Percentiles rank a stretch among this genome's conserved stretches.
Evolutionary conservation across 2,113 vertebrate genomes (phyloP).

Genomic region (Tragulus kanchil): DNA sequence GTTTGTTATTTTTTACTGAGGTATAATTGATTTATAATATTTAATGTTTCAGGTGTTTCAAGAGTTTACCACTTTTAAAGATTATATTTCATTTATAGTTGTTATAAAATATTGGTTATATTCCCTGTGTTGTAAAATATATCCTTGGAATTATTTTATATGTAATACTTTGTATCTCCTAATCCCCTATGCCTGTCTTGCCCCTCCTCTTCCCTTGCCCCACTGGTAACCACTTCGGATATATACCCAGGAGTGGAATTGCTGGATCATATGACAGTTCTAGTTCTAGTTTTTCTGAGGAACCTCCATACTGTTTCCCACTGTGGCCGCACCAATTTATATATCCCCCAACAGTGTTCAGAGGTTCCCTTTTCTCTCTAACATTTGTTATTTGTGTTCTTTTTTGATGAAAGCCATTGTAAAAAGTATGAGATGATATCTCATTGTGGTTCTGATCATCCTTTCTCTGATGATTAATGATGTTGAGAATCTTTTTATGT

Average conservation of each 20-base stretch:
- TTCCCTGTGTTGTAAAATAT: neutral
- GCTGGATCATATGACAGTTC: neutral
- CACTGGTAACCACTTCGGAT: neutral
- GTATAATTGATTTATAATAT: neutral
- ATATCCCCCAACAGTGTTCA: neutral
- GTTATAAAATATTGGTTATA: neutral
- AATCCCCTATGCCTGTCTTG: neutral
- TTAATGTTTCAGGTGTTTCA: neutral
- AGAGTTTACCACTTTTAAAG: neutral
- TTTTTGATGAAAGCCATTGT: neutral
- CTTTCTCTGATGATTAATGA: neutral
- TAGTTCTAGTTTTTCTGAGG: neutral
- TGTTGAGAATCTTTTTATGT: neutral
- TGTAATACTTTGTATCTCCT: neutral
- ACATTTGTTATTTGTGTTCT: neutral
- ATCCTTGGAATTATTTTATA: neutral
- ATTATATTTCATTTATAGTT: neutral
- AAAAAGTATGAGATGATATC: neutral
- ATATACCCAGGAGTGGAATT: neutral
- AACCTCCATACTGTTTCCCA: neutral
- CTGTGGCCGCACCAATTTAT: neutral
- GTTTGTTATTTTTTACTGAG: neutral
- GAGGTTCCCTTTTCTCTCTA: neutral
- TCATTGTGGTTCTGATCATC: neutral
- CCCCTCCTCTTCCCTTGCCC: neutral